Evolutionary conservation across 2,113 vertebrate species (phyloP).

Genomic region (Syngnathus floridae): DNA sequence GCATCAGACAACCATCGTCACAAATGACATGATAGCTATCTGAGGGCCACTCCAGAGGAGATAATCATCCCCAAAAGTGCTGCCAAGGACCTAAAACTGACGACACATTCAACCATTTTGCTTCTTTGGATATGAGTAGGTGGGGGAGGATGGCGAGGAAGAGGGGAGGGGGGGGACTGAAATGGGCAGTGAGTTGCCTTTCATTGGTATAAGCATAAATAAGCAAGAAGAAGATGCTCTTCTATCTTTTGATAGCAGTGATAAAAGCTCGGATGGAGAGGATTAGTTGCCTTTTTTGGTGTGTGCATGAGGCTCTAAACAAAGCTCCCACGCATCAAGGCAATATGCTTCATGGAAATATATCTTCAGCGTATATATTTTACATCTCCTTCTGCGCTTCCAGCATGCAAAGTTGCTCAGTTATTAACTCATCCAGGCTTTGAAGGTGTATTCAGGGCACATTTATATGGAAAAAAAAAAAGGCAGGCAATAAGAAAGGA

Average conservation of each 20-base stretch:
- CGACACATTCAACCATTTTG: conserved; percentile 29
- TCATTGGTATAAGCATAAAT: conserved; percentile 58
- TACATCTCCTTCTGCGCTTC: conserved; percentile 27
- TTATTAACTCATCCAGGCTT: conserved; percentile 35
- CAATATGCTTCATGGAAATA: conserved; percentile 42
- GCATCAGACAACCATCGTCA: conserved; percentile 36
- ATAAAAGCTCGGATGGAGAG: conserved; percentile 56
- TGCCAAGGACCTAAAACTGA: conserved; percentile 44
- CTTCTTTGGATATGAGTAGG: conserved; percentile 15
- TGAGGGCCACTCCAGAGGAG: conserved; percentile 30
- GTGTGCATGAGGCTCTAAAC: conserved; percentile 36
- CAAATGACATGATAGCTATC: conserved; percentile 49
- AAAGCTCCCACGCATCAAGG: conserved; percentile 34
- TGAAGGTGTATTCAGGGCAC: conserved; percentile 24
- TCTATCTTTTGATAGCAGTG: conserved; percentile 50
- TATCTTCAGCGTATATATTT: conserved; percentile 30
- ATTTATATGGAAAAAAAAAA: conserved; percentile 13
- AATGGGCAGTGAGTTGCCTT: conserved; percentile 34
- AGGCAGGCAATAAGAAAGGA: conserved; percentile 49
- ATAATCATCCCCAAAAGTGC: conserved; percentile 46
- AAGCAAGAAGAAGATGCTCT: conserved; percentile 39
- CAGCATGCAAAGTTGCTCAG: conserved; percentile 25
- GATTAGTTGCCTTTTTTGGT: conserved; percentile 50
- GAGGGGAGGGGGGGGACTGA: conserved; percentile 8
- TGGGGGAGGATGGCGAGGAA: background rate